phyloP scores from a whole-genome alignment of 2,888 invertebrate species.

The Scaptomyza reducta region DNA sequence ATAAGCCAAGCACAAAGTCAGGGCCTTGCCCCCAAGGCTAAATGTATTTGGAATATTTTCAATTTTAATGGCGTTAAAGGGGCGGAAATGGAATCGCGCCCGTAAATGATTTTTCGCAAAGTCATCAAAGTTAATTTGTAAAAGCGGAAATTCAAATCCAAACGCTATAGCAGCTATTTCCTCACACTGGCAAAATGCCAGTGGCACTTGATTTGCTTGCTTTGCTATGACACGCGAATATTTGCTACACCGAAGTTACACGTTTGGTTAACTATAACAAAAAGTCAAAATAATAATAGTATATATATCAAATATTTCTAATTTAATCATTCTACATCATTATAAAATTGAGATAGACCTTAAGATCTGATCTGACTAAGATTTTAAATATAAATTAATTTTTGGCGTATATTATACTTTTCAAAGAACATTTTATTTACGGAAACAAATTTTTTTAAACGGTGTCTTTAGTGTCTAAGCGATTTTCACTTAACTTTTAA shows the following conservation, averaged over 20 bases:
- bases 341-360: too few species aligned
- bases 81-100: constrained; percentile 72
- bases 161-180: constrained; percentile 73
- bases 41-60: constrained; percentile 49
- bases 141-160: constrained; percentile 60
- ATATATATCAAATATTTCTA: too few species aligned
- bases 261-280: not conserved
- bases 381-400: too few species aligned
- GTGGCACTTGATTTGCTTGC: constrained; percentile 18
- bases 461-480: too few species aligned
- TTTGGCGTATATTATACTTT: too few species aligned
- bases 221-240: constrained; percentile 24
- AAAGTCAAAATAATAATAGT: not conserved
- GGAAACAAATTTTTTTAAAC: too few species aligned
- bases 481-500: not conserved
- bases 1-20: constrained; percentile 22
- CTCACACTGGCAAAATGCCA: constrained; percentile 47
- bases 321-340: too few species aligned
- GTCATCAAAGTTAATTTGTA: constrained; percentile 73
- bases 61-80: constrained; percentile 73
- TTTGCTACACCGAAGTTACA: constrained; percentile 4
- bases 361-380: too few species aligned
- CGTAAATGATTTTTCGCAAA: constrained; percentile 60
- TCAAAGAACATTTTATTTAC: too few species aligned
- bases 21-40: constrained; percentile 17